Conservation (phyloP, 2,113 vertebrate genomes). For the Columba janthina region DNA sequence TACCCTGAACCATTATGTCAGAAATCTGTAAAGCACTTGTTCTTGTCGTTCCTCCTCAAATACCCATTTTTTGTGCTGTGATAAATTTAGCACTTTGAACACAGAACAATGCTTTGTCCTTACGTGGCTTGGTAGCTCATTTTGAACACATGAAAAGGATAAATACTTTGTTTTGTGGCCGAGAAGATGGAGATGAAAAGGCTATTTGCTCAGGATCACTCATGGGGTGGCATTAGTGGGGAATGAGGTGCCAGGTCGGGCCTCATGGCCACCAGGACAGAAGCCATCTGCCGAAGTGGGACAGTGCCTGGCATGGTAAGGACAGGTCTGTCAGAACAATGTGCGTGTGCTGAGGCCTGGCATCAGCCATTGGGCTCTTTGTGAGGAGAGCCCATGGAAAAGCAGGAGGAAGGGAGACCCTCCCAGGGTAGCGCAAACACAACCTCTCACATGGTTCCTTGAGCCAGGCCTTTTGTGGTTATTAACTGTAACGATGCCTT, state of each 20-base stretch:
- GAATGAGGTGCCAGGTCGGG: not conserved
- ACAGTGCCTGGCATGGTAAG: fast-evolving
- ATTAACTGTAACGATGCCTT: not conserved
- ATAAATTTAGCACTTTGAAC: not conserved
- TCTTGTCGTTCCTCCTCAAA: not conserved
- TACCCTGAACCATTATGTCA: not conserved
- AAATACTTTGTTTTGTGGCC: not conserved
- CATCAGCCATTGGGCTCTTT: fast-evolving
- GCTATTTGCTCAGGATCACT: not conserved
- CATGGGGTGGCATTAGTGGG: not conserved
- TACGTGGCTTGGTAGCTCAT: not conserved
- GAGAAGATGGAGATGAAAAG: not conserved
- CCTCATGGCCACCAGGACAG: fast-evolving
- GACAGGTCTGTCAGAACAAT: not conserved
- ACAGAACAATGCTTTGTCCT: not conserved
- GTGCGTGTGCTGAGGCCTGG: fast-evolving
- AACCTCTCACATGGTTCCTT: fast-evolving
- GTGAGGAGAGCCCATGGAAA: not conserved
- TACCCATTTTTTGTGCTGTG: not conserved
- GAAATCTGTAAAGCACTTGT: not conserved
- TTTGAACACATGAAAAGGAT: not conserved
- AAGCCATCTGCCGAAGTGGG: not conserved
- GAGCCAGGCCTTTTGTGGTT: not conserved
- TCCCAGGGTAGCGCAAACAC: fast-evolving
- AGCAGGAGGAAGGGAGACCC: not conserved